phyloP scores from a whole-genome alignment of 2,113 vertebrate genomes.

The Melospiza georgiana region DNA sequence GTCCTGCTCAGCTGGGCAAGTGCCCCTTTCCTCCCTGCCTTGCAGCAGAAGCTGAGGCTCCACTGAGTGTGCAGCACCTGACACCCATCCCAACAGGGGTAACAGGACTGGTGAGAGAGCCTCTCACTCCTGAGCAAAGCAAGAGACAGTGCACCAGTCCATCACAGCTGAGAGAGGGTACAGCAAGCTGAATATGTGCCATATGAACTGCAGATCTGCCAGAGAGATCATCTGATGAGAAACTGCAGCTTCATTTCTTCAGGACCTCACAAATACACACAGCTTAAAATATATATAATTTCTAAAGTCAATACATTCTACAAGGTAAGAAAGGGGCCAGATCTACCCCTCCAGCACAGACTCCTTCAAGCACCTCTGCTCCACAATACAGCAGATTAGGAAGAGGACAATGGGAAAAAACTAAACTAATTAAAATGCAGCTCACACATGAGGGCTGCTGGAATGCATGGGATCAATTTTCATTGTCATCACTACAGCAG shows the following conservation, averaged over 20 bases:
- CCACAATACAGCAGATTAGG: neutral
- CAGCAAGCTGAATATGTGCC: neutral
- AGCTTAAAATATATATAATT: neutral
- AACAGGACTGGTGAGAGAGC: neutral
- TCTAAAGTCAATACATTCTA: too few species aligned
- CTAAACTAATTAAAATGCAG: neutral
- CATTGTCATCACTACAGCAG: neutral
- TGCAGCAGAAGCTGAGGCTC: too few species aligned
- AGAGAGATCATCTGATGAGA: neutral
- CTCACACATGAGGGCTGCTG: neutral
- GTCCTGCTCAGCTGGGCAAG: neutral
- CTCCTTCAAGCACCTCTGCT: neutral
- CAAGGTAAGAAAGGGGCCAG: neutral
- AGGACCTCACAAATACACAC: neutral
- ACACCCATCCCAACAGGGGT: accelerated
- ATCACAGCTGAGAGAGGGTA: neutral
- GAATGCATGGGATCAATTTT: neutral
- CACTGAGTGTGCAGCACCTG: too few species aligned
- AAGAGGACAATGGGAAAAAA: neutral
- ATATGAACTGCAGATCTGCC: neutral
- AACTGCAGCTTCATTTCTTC: neutral
- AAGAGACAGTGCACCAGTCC: too few species aligned
- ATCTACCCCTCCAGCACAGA: neutral
- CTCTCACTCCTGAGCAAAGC: neutral
- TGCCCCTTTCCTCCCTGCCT: neutral